Conservation (phyloP, 2,888 invertebrate species). For the Rhagonycha fulva region DNA sequence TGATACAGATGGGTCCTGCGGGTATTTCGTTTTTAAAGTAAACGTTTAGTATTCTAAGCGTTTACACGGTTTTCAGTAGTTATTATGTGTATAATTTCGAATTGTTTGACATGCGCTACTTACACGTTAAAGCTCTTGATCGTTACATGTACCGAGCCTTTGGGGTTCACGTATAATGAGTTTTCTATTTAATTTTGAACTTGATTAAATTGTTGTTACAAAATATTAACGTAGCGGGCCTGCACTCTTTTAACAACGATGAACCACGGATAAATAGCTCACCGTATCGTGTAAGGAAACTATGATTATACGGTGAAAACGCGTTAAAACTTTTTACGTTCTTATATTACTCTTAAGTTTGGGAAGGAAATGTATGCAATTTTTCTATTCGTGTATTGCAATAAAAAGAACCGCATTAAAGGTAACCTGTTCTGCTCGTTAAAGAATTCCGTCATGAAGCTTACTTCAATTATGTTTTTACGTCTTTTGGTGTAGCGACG, state of each 20-base stretch:
- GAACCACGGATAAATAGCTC: too few species aligned
- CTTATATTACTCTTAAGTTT: background rate
- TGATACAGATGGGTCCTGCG: background rate
- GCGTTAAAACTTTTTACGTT: background rate
- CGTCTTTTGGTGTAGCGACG: constrained; percentile 31
- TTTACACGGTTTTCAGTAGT: background rate
- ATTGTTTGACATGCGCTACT: background rate
- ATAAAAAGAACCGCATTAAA: constrained; percentile 17
- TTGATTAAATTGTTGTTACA: background rate
- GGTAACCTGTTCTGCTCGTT: constrained; percentile 40
- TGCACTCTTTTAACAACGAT: too few species aligned
- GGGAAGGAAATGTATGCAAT: background rate
- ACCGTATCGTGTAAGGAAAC: background rate
- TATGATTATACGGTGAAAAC: background rate
- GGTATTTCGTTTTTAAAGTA: background rate
- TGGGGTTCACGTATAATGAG: background rate
- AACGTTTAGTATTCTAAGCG: background rate
- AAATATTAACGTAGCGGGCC: background rate
- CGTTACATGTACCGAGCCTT: background rate
- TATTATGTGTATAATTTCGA: background rate
- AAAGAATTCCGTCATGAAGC: constrained; percentile 43
- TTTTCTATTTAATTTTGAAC: background rate
- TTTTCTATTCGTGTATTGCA: background rate
- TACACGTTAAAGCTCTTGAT: background rate
- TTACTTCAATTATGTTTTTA: constrained; percentile 39